Conservation (phyloP, 2,797 vertebrate species). For the Taeniopygia guttata region DNA sequence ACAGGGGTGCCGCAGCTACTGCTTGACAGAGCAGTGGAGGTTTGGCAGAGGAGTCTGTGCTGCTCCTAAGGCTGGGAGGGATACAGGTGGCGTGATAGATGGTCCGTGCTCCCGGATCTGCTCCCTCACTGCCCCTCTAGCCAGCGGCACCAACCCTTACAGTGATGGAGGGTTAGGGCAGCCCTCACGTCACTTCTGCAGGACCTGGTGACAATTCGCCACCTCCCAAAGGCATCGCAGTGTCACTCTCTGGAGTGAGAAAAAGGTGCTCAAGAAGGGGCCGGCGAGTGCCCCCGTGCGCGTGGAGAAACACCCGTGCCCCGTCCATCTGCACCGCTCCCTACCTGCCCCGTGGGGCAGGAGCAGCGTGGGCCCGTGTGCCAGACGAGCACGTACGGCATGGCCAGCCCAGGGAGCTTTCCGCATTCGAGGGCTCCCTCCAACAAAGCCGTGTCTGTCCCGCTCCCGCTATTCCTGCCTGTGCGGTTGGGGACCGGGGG, state of each 20-base stretch:
- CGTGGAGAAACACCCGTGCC: rapidly evolving
- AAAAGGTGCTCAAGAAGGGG: neutral
- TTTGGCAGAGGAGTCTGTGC: neutral
- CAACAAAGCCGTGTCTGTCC: conserved; percentile 28
- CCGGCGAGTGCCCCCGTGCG: neutral
- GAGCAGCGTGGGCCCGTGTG: rapidly evolving
- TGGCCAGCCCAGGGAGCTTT: neutral
- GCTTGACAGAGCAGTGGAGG: neutral
- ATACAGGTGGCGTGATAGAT: rapidly evolving
- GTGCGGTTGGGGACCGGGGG: neutral
- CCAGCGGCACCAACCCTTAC: neutral
- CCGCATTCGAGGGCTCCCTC: neutral
- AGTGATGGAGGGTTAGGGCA: rapidly evolving
- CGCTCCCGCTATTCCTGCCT: neutral
- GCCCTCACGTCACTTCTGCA: neutral
- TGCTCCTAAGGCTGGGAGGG: neutral
- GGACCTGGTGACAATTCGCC: neutral
- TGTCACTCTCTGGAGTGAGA: neutral
- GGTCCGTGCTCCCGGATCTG: neutral
- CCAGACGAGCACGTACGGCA: neutral
- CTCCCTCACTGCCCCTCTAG: neutral
- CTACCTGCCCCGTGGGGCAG: neutral
- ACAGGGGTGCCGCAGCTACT: rapidly evolving
- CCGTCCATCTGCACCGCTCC: rapidly evolving
- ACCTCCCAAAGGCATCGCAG: neutral